A percentile compares a stretch with the other conserved stretches of the same genome.
These are phyloP conservation scores for Mechanitis mazaeus DNA, from an alignment of 2,888 invertebrate genomes.

Conservation along the genomic window DNA sequence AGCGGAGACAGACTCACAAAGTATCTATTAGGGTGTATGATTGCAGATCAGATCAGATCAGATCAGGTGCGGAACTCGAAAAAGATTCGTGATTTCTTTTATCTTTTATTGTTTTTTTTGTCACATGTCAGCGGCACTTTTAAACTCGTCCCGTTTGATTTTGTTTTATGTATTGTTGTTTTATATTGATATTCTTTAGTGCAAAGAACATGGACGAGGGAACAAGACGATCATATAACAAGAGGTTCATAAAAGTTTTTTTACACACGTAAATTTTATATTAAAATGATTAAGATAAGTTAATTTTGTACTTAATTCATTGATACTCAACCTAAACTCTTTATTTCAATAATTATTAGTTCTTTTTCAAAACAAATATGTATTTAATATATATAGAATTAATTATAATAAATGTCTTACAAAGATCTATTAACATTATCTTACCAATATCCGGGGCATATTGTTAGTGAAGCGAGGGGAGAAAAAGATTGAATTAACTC, in stretches of 20 bases:
- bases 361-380: too few relatives aligned
- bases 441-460: conserved; percentile 51
- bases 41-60: background rate
- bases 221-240: too few relatives aligned
- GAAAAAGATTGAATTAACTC: conserved; percentile 71
- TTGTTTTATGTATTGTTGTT: conserved; percentile 10
- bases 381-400: conserved; percentile 20
- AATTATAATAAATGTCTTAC: conserved; percentile 23
- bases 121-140: conserved; percentile 14
- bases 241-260: too few relatives aligned
- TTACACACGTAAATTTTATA: too few relatives aligned
- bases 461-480: conserved; percentile 55
- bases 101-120: conserved; percentile 4
- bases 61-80: too few relatives aligned
- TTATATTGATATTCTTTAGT: too few relatives aligned
- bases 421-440: conserved; percentile 43
- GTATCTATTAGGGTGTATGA: background rate
- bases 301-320: too few relatives aligned
- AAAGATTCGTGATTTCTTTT: too few relatives aligned
- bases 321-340: too few relatives aligned
- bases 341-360: conserved; percentile 5
- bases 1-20: background rate
- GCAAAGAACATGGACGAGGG: too few relatives aligned
- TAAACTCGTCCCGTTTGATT: conserved; percentile 20
- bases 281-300: too few relatives aligned